These are phyloP conservation scores for Cylloceria caligata DNA, from an alignment of 2,888 invertebrate genomes.

Conservation along the genomic window DNA sequence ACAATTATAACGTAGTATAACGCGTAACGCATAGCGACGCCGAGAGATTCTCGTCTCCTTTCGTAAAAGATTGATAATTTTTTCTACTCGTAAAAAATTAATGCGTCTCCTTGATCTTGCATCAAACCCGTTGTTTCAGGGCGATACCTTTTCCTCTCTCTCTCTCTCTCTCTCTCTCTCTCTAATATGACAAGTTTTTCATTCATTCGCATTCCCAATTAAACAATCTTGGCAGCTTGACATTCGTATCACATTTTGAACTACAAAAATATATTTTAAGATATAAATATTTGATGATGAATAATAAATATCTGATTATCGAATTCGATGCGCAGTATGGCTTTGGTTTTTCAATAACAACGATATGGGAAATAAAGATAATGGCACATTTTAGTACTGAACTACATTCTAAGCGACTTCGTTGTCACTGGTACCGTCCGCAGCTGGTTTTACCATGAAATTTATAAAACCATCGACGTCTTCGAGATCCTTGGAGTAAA, in stretches of 20 bases:
- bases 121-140: not conserved
- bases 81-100: conserved; percentile 35
- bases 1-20: conserved; percentile 49
- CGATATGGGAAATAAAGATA: conserved; percentile 33
- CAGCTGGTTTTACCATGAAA: conserved; percentile 88
- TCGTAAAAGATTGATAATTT: conserved; percentile 24
- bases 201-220: conserved; percentile 44
- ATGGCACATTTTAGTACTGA: conserved; percentile 54
- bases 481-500: conserved; percentile 93
- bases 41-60: conserved; percentile 15
- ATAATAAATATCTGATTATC: conserved; percentile 51
- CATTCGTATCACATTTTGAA: conserved; percentile 60
- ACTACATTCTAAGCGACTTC: conserved; percentile 40
- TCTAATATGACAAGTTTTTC: conserved; percentile 41
- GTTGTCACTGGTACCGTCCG: conserved; percentile 53
- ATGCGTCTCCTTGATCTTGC: conserved; percentile 7
- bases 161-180: not conserved
- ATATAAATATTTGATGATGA: conserved; percentile 40
- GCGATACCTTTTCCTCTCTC: conserved; percentile 1
- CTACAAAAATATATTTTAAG: conserved; percentile 25
- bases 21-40: conserved; percentile 25
- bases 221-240: conserved; percentile 49
- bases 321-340: conserved; percentile 46
- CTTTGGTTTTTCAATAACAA: conserved; percentile 45
- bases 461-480: conserved; percentile 96